These are phyloP conservation scores for Lepidochrysops patricia DNA, from an alignment of 2,888 invertebrate genomes.

Conservation along the genomic window DNA sequence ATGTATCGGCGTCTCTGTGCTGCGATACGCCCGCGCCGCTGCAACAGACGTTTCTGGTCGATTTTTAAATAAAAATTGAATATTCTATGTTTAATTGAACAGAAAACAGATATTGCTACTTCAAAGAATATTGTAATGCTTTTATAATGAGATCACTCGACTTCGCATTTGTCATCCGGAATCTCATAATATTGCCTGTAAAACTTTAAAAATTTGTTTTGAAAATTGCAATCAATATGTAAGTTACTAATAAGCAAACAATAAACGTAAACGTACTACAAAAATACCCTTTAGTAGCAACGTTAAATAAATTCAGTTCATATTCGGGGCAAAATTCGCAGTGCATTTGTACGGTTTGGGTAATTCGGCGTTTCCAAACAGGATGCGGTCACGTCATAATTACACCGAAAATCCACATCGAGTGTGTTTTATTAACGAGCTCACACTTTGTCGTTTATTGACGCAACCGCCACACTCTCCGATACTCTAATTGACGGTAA, in stretches of 20 bases:
- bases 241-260: too few species aligned
- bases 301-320: not conserved
- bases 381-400: conserved; percentile 5
- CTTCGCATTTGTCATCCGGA: not conserved
- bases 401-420: conserved; percentile 7
- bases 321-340: not conserved
- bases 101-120: conserved; percentile 12
- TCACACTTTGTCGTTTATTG: conserved; percentile 1
- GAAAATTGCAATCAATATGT: not conserved
- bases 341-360: conserved; percentile 3
- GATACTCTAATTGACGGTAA: not conserved
- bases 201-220: too few species aligned
- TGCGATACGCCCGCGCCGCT: not conserved
- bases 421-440: conserved; percentile 8
- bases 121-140: not conserved
- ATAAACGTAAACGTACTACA: not conserved
- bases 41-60: conserved; percentile 6
- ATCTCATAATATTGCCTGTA: not conserved
- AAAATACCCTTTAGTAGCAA: not conserved
- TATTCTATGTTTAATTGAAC: conserved; percentile 9
- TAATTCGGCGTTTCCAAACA: conserved; percentile 2
- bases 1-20: not conserved
- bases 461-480: not conserved
- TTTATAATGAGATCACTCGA: not conserved
- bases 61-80: conserved; percentile 5